Evolutionary conservation across 2,113 vertebrate genomes (phyloP).

Genomic region (Bambusicola thoracicus): DNA sequence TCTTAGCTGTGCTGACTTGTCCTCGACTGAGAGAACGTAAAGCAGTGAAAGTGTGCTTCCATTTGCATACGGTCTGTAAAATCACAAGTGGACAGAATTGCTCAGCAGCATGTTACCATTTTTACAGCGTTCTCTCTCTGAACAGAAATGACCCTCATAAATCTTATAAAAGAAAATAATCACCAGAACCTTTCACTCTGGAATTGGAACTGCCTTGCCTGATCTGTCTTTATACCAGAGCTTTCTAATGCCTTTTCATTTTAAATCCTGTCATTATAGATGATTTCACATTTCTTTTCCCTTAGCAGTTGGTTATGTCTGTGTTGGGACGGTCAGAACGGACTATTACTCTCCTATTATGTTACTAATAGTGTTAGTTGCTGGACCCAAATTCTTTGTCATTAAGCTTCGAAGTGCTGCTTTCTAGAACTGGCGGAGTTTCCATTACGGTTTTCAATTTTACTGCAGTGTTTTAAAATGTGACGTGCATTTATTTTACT

Average conservation of each 20-base stretch:
- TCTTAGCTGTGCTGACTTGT: neutral
- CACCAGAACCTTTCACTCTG: neutral
- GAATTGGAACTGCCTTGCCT: neutral
- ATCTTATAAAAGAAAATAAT: neutral
- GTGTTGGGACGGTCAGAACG: neutral
- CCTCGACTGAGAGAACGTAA: neutral
- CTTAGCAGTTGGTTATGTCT: neutral
- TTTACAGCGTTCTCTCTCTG: neutral
- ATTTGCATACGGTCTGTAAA: neutral
- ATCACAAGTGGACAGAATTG: neutral
- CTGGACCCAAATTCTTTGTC: neutral
- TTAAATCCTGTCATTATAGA: neutral
- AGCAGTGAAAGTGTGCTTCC: neutral
- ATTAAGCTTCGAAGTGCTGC: neutral
- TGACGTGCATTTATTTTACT: constrained; percentile 35
- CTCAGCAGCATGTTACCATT: neutral
- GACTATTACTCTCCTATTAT: neutral
- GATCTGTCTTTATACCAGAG: neutral
- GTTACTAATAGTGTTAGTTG: neutral
- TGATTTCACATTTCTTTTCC: neutral
- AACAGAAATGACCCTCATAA: neutral
- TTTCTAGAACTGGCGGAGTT: constrained; percentile 17
- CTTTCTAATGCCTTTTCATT: neutral
- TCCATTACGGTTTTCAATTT: neutral
- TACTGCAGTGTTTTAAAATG: neutral